Percentiles rank a stretch among this genome's conserved stretches.
These are phyloP conservation scores for Stenoptilia bipunctidactyla DNA, from an alignment of 2,888 invertebrate genomes.

Conservation along the genomic window DNA sequence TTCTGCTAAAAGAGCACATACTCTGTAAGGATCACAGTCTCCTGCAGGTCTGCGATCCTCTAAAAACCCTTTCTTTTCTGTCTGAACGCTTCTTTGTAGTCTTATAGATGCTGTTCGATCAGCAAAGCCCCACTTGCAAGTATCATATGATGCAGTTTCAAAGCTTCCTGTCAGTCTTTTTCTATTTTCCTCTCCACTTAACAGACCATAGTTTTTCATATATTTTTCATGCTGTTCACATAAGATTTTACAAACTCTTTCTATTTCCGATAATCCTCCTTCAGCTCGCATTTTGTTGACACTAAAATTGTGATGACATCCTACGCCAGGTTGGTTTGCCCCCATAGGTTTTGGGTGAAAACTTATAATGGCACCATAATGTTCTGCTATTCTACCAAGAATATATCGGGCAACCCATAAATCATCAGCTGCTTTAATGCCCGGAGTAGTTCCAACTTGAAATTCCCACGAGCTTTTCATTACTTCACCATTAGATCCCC, in stretches of 20 bases:
- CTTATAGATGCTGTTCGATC: constrained; percentile 93
- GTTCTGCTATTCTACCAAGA: constrained; percentile 86
- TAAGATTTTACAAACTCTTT: constrained; percentile 91
- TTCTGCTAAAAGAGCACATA: constrained; percentile 64
- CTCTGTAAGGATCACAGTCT: constrained; percentile 88
- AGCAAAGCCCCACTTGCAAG: constrained; percentile 91
- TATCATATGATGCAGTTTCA: constrained; percentile 95
- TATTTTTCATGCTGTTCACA: constrained; percentile 91
- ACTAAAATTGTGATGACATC: constrained; percentile 93
- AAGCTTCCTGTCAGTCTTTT: constrained; percentile 93
- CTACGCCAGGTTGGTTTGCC: constrained; percentile 87
- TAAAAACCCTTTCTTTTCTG: constrained; percentile 91
- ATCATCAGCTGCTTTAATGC: constrained; percentile 86
- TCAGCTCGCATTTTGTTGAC: constrained; percentile 84
- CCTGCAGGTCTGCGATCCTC: constrained; percentile 94
- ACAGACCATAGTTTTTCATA: constrained; percentile 93
- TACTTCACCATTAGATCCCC: constrained; percentile 97
- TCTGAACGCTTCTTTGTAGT: constrained; percentile 88
- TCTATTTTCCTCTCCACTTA: constrained; percentile 92
- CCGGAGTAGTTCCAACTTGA: constrained; percentile 91
- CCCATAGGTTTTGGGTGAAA: constrained; percentile 83
- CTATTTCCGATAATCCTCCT: constrained; percentile 81
- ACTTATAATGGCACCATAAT: constrained; percentile 80
- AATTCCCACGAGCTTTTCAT: constrained; percentile 95
- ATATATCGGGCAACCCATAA: constrained; percentile 89